A percentile compares a stretch with the other conserved stretches of the same genome.
These are phyloP conservation scores for Arrhopalites spinosus DNA, from an alignment of 2,888 invertebrate species.

Conservation along the genomic window DNA sequence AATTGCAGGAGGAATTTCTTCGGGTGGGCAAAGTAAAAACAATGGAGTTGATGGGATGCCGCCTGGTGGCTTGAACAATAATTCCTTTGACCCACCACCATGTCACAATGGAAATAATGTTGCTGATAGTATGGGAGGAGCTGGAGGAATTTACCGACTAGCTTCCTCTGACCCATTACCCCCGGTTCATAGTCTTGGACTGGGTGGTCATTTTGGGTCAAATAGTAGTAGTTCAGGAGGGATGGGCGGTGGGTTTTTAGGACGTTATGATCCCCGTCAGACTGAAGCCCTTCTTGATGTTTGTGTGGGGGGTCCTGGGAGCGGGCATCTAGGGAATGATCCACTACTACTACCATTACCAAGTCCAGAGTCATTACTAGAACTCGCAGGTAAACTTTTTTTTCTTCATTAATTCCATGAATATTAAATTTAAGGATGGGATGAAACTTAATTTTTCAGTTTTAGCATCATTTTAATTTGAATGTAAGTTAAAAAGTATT, in stretches of 20 bases:
- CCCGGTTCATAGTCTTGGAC: slow-evolving; percentile 62
- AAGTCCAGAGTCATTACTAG: slow-evolving; percentile 55
- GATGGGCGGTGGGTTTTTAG: slow-evolving; percentile 65
- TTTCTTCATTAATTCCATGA: not conserved
- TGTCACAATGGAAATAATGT: slow-evolving; percentile 59
- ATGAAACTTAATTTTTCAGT: too few species aligned
- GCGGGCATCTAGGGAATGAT: slow-evolving; percentile 65
- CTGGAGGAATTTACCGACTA: slow-evolving; percentile 52
- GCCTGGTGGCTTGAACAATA: slow-evolving; percentile 63
- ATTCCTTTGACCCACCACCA: slow-evolving; percentile 67
- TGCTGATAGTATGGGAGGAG: slow-evolving; percentile 47
- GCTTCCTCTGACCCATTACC: slow-evolving; percentile 55
- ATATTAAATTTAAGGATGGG: too few species aligned
- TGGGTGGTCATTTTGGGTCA: slow-evolving; percentile 63
- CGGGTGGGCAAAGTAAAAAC: slow-evolving; percentile 50
- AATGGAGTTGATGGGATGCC: slow-evolving; percentile 51
- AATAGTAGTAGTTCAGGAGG: slow-evolving; percentile 64
- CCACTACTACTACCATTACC: slow-evolving; percentile 55
- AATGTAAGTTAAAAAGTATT: too few species aligned
- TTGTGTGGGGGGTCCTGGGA: slow-evolving; percentile 65
- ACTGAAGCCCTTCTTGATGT: slow-evolving; percentile 55
- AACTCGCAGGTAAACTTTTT: slow-evolving; percentile 51
- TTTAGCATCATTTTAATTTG: too few species aligned
- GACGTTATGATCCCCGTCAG: slow-evolving; percentile 55
- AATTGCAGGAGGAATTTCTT: slow-evolving; percentile 53